These are phyloP conservation scores for Turnix velox DNA, from an alignment of 2,113 vertebrate genomes.

Conservation along the genomic window DNA sequence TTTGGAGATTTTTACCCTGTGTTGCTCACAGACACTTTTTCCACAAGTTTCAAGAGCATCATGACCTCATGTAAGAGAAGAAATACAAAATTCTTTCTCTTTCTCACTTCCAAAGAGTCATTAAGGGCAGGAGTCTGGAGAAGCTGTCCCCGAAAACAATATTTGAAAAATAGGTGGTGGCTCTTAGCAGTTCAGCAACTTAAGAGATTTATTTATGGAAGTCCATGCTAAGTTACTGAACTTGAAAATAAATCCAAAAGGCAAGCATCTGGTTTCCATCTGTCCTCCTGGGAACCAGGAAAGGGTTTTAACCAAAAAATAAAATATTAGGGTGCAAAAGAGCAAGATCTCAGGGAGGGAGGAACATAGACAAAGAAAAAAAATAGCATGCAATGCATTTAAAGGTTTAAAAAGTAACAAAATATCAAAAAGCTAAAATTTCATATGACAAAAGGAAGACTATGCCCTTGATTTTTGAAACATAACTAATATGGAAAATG, in stretches of 20 bases:
- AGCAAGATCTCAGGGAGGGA: background rate
- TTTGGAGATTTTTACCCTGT: background rate
- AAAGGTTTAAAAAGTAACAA: background rate
- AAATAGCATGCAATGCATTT: background rate
- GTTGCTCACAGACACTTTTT: background rate
- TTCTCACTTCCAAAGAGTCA: background rate
- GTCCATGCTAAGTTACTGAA: slow-evolving; percentile 25
- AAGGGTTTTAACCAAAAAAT: slow-evolving; percentile 34
- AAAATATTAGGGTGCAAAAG: slow-evolving; percentile 44
- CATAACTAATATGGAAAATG: background rate
- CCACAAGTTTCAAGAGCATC: background rate
- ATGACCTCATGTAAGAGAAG: background rate
- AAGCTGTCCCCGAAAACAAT: background rate
- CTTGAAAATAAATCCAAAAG: slow-evolving; percentile 36
- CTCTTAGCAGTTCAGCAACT: slow-evolving; percentile 22
- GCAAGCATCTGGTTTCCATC: slow-evolving; percentile 70
- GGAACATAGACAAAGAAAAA: background rate
- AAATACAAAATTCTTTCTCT: background rate
- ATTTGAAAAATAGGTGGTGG: slow-evolving; percentile 15
- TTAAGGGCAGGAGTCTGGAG: background rate
- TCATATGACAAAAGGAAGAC: background rate
- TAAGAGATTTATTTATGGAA: slow-evolving; percentile 53
- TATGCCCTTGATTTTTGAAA: background rate
- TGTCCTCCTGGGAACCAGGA: slow-evolving; percentile 28
- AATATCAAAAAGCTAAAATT: background rate